Evolutionary conservation across 2,113 vertebrate genomes (phyloP).

Genomic region (Vanacampus margaritifer): DNA sequence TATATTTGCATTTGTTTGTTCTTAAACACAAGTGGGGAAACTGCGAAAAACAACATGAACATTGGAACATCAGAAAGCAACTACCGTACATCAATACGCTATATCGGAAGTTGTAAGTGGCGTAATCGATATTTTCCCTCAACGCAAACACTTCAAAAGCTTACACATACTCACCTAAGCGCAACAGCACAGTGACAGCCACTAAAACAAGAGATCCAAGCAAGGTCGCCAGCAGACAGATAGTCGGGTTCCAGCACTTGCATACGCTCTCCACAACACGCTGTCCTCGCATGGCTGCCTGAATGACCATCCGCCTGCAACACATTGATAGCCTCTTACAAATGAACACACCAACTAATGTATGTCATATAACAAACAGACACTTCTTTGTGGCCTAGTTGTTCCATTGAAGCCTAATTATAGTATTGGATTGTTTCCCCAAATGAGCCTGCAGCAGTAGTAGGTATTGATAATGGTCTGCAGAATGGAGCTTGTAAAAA

Average conservation of each 20-base stretch:
- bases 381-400: slow-evolving; percentile 24
- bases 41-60: too few relatives aligned
- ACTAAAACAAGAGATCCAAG: slow-evolving; percentile 62
- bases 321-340: slow-evolving; percentile 25
- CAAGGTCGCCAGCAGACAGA: slow-evolving; percentile 64
- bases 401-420: slow-evolving; percentile 38
- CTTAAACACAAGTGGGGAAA: too few relatives aligned
- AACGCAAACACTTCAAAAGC: too few relatives aligned
- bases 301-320: slow-evolving; percentile 52
- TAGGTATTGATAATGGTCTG: slow-evolving; percentile 39
- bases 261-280: slow-evolving; percentile 47
- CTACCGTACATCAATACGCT: too few relatives aligned
- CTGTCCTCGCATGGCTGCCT: slow-evolving; percentile 67
- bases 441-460: slow-evolving; percentile 40
- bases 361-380: slow-evolving; percentile 15
- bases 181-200: slow-evolving; percentile 47
- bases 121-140: neutral
- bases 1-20: too few relatives aligned
- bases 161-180: slow-evolving; percentile 55
- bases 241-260: slow-evolving; percentile 59
- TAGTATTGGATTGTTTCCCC: slow-evolving; percentile 57
- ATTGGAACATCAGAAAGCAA: too few relatives aligned
- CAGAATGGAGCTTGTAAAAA: slow-evolving; percentile 1
- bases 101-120: too few relatives aligned
- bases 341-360: neutral